Base-by-base conservation (phyloP, 2,888 invertebrate genomes). In the Caenorhabditis uteleia region DNA sequence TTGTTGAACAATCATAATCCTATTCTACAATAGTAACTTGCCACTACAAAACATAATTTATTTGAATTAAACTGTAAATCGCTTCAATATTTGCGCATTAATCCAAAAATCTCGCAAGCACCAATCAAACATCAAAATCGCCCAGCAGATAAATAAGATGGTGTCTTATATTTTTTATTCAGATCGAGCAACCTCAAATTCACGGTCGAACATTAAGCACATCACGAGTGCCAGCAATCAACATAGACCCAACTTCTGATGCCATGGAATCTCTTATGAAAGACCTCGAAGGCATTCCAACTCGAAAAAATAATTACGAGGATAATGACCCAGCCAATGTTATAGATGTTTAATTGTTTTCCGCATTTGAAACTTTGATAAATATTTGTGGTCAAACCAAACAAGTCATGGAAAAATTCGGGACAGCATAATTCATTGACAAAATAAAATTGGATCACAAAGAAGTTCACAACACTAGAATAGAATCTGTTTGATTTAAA, bases 261-360 rank as follows among this genome's bases (percentile, higher is more conserved):
- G 49, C 50, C 0, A 55, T 65, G 58, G 58, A 65, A 43, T 46
- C 58, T 27, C 27, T 60, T 39, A 45, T 59, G 44, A 51, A 43
- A 16, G 51, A 53, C 18, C 36, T 66, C 20, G 51, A 66, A 44
- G 55, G 59, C 14, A 48, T 56, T 39, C 59, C 59, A 1, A 44
- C 39, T n/a, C 21, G 45, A 10, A 39, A 40, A 1, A 54, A 65
- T 38, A 47, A 65, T 26, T 54, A 45, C 21, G 54, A 57, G 6
- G 51, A 58, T 16, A 56, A 66, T 31, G 66, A 66, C 51, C 66
- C 66, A 7, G 47, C 66, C 2, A 56, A 55, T 56, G 59, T 66
- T 26, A 66, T 65, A 20, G 64, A 65, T 55, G 64, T 65, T 29
- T 65, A 21, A 57, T n/a, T 10, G 18, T 26, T 25, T 43, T 42